These are phyloP conservation scores for Rhinella marina DNA, from an alignment of 2,797 vertebrate species.

Conservation along the genomic window DNA sequence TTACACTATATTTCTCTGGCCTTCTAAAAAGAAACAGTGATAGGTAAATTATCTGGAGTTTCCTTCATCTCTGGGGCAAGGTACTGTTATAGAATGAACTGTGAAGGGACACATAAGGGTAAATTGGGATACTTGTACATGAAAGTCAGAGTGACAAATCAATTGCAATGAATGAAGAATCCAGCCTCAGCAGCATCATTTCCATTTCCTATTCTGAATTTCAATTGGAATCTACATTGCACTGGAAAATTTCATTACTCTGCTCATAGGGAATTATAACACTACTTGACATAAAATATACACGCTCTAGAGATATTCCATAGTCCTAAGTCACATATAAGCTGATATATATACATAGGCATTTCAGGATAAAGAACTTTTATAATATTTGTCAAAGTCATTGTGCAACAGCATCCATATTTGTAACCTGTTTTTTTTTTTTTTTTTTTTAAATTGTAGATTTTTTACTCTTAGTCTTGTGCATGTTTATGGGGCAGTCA, in stretches of 20 bases:
- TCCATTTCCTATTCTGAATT: conserved; percentile 44
- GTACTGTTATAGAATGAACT: conserved; percentile 57
- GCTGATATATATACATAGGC: conserved; percentile 46
- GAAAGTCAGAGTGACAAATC: conserved; percentile 46
- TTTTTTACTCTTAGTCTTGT: too few relatives aligned
- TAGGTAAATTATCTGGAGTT: conserved; percentile 59
- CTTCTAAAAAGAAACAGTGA: conserved; percentile 50
- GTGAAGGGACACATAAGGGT: conserved; percentile 21
- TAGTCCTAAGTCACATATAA: conserved; percentile 55
- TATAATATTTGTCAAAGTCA: conserved; percentile 8
- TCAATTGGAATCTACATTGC: background rate
- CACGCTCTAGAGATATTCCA: conserved; percentile 53
- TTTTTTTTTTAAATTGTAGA: too few relatives aligned
- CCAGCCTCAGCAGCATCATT: conserved; percentile 48
- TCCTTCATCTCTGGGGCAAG: conserved; percentile 44
- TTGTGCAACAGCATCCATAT: background rate
- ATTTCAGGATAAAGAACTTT: conserved; percentile 18
- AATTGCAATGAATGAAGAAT: conserved; percentile 35
- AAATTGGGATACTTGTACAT: background rate
- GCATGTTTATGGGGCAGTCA: too few relatives aligned
- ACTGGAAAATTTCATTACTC: conserved; percentile 33
- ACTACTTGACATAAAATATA: conserved; percentile 30
- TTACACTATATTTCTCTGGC: conserved; percentile 45
- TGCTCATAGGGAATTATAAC: conserved; percentile 43
- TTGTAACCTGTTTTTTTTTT: too few relatives aligned